Base-by-base conservation (phyloP, 2,888 invertebrate species). In the Acanthopleura granulata region DNA sequence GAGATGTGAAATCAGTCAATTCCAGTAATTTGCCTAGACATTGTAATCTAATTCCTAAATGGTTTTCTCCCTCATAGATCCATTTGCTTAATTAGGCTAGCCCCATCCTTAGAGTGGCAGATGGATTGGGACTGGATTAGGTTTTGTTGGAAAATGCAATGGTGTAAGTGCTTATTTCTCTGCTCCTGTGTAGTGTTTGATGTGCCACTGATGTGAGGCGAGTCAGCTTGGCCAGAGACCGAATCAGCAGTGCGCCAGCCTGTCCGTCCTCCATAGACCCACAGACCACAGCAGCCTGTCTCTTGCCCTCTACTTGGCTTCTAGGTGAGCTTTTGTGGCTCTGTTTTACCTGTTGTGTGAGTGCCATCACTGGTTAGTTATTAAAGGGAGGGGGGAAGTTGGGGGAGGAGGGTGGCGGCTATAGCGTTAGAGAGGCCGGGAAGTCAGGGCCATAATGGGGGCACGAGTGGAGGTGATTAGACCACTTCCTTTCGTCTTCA, bases 31-130 rank as follows among this genome's bases (percentile, higher is more conserved):
- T 66, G 66, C 66, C 66, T 66, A 66, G 66, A 66, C 66, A 66
- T 66, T 66, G 66, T 66, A 66, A 66, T 66, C 66, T 66, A 66
- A 66, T 66, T 66, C 66, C 66, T 66, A 66, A 66, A 66, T 66
- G 66, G 66, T 66, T 66, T 66, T 66, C 66, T 66, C 66, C 29
- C 66, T 66, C 66, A 66, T 66, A 66, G 66, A 66, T 66, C 66
- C 66, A 66, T 66, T 66, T 66, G 66, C 25, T 66, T 66, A 66
- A 66, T 66, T 66, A 66, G 66, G 66, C 66, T 66, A 22, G 66
- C 25, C 66, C 66, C 29, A 66, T 66, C 66, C 66, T 66, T 66
- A 66, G 66, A 66, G 66, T 66, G 66, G 66, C 66, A 66, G 66
- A 66, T 66, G 66, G 66, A 66, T 66, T 66, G 66, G 29, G 25